Base-by-base conservation (phyloP, 2,888 invertebrate genomes). In the Leucophenga maculata region DNA sequence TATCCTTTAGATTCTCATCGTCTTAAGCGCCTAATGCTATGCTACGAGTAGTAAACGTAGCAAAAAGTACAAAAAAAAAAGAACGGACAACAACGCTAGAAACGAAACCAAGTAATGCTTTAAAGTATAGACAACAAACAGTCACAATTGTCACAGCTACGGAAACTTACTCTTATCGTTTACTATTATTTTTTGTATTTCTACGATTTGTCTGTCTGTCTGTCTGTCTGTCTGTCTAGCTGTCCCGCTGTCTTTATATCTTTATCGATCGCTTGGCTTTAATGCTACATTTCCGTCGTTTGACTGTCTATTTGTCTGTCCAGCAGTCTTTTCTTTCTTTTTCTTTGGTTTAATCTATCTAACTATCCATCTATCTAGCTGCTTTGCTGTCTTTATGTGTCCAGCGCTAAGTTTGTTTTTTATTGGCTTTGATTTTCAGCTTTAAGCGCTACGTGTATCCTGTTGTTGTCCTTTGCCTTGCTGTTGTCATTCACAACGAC, bases 11-110 rank as follows among this genome's bases (percentile, higher is more conserved):
- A 82, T 83, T 78, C 79, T 83, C 79, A 81, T 78, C 80, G 78
- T 81, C 83, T 84, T 81, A 81, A 81, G 84, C 81, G 82, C 75
- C 83, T 81, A 83, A 84, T 80, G 83, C 80, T 81, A 80, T 77
- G 84, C 75, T 84, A 80, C 84, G 83, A 80, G 84, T 39, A 39
- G 8, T 39, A 32, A n/a, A n/a, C n/a, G 32, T 32, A 84, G 26
- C 9, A 52, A 52, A 52, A 18, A 13, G n/a, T 14, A 18, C 6
- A 20, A 54, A 54, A 54, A 54, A n/a, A 20, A 20, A 54, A 22
- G n/a, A n/a, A n/a, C n/a, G n/a, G n/a, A n/a, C n/a, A 22, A 54
- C 11, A 22, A 18, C 16, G 18, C n/a, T n/a, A 11, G 39, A 57
- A 60, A 39, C 72, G 81, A 20, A 55, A 80, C 81, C 84, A 83